Percentiles rank a stretch among this genome's conserved stretches.
These are phyloP conservation scores for crab-eating macaque (Macaca fascicularis) DNA, from an alignment of 2,113 vertebrate genomes.

Conservation along the genomic window T2T-MFA8v1.1 NC_088388.1:121282001-121282500, in stretches of 20 bases:
- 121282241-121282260: background rate
- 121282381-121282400: background rate
- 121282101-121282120: background rate
- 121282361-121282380: background rate
- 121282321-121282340: background rate
- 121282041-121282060: background rate
- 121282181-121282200: background rate
- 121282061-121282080: background rate
- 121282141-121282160: background rate
- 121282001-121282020: background rate
- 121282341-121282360: background rate
- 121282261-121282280: background rate
- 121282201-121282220: background rate
- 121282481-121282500: no score
- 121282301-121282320: background rate
- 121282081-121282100: background rate
- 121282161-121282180: background rate
- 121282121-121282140: background rate
- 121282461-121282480: no score
- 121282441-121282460: no score
- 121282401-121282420: background rate
- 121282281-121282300: background rate
- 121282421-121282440: background rate
- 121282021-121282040: background rate
- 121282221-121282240: background rate